Base-by-base conservation (phyloP, 2,797 vertebrate genomes). In the Erpetoichthys calabaricus region DNA sequence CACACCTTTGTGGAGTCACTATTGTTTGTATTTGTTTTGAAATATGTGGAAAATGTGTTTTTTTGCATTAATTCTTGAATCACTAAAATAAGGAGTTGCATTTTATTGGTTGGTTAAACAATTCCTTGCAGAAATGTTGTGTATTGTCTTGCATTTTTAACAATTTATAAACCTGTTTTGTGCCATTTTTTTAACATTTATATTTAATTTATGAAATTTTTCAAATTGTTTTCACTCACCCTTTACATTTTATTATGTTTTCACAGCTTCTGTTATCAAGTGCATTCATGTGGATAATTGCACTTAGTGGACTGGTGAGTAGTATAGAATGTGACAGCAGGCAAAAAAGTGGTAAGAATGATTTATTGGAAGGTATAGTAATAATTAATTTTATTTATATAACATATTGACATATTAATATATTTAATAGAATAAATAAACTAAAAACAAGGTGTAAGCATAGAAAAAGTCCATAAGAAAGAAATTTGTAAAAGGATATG, bases 271-370 rank as follows among this genome's bases (percentile, higher is more conserved):
- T 98, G 77, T 93, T 93, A 5, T 98, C 94, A 64, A 88, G 91
- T 67, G 80, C 89, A 64, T 90, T 91, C 73, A 95, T 93, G 86
- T 94, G 92, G 91, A 84, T 98, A 67, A 76, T 96, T 73, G 90
- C 90, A 63, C 76, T 94, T 68, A 97, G 91, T 80, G 95, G 95
- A 68, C 67, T 98, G 86, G 95, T 98, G 79, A 92, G 93, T 86
- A 58, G 59, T 53, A 47, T 56, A 66, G 56, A 62, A 70, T 57
- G 42, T 44, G 4, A 41, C 54, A 55, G 9, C 9, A 42, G 44
- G 6, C 9, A 42, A 5, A 42, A 5, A 6, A n/a, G 53, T 53
- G 42, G 3, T n/a, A n/a, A 53, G 2, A 55, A 42, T 42, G 41
- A 42, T 55, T 44, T 25, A 55, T 25, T 42, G 9, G 4, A 42